A percentile compares a stretch with the other conserved stretches of the same genome.
phyloP scores from a whole-genome alignment of 2,797 vertebrate genomes.

The Myiotriccus ornatus region DNA sequence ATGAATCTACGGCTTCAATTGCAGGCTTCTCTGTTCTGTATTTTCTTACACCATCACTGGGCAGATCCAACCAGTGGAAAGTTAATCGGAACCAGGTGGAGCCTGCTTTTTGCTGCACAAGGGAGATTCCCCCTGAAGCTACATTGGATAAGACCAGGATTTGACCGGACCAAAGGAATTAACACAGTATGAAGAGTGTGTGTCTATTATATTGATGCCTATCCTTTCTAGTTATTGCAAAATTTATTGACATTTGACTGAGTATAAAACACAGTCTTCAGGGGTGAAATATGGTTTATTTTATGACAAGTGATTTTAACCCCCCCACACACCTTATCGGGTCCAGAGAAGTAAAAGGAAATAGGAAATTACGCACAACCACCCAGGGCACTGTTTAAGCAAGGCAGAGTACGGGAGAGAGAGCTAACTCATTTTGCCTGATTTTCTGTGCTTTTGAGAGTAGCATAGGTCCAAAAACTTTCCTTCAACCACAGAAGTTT shows the following conservation, averaged over 20 bases:
- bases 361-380: not conserved
- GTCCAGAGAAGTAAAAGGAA: not conserved
- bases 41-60: constrained; percentile 49
- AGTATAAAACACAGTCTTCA: not conserved
- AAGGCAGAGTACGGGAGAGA: not conserved
- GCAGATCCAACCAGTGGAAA: constrained; percentile 36
- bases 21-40: constrained; percentile 29
- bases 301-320: not conserved
- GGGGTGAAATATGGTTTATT: not conserved
- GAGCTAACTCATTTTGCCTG: not conserved
- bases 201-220: not conserved
- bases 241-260: not conserved
- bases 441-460: not conserved
- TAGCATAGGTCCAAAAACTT: not conserved
- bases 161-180: not conserved
- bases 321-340: not conserved
- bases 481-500: not conserved
- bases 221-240: not conserved
- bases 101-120: constrained; percentile 23
- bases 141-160: constrained; percentile 5
- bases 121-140: constrained; percentile 40
- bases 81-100: constrained; percentile 54
- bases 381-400: not conserved
- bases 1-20: constrained; percentile 42
- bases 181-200: rapidly evolving